phyloP scores from a whole-genome alignment of 1,140 invertebrate species.

The Euwallacea fornicatus region DNA sequence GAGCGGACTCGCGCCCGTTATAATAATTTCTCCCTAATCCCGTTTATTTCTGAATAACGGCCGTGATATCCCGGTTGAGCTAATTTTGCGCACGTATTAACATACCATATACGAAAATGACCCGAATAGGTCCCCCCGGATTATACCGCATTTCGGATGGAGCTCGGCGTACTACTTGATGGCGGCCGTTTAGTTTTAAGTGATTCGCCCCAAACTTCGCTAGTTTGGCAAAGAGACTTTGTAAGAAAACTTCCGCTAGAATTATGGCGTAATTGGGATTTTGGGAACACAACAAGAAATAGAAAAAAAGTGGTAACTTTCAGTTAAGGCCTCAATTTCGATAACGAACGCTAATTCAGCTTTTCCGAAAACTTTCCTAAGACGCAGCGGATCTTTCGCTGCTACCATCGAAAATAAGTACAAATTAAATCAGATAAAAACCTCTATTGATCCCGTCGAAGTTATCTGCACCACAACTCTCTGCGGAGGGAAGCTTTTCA shows the following conservation, averaged over 20 bases:
- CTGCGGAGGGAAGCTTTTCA: background rate
- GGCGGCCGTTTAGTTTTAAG: conserved; percentile 29
- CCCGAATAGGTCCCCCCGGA: conserved; percentile 29
- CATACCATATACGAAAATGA: conserved; percentile 37
- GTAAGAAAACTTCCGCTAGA: too few species aligned
- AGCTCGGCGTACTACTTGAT: conserved; percentile 18
- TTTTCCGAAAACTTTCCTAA: conserved; percentile 8
- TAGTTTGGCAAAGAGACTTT: background rate
- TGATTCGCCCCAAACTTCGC: conserved; percentile 21
- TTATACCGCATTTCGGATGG: conserved; percentile 25
- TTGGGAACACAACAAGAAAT: too few species aligned
- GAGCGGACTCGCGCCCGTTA: conserved; percentile 24
- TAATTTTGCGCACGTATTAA: conserved; percentile 34
- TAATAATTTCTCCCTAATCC: conserved; percentile 32
- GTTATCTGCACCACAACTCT: conserved; percentile 8
- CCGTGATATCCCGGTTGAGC: conserved; percentile 28
- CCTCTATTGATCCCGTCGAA: conserved; percentile 11
- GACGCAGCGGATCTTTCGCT: conserved; percentile 4
- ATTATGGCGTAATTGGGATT: too few species aligned
- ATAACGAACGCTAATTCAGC: conserved; percentile 7
- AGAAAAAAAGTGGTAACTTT: too few species aligned
- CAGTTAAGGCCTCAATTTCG: background rate
- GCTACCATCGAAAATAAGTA: conserved; percentile 6
- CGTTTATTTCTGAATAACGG: conserved; percentile 36
- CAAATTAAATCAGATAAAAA: conserved; percentile 19